A percentile compares a stretch with the other conserved stretches of the same genome.
Evolutionary conservation across 2,888 invertebrate species (phyloP).

Genomic region (Palloptera scutellata): DNA sequence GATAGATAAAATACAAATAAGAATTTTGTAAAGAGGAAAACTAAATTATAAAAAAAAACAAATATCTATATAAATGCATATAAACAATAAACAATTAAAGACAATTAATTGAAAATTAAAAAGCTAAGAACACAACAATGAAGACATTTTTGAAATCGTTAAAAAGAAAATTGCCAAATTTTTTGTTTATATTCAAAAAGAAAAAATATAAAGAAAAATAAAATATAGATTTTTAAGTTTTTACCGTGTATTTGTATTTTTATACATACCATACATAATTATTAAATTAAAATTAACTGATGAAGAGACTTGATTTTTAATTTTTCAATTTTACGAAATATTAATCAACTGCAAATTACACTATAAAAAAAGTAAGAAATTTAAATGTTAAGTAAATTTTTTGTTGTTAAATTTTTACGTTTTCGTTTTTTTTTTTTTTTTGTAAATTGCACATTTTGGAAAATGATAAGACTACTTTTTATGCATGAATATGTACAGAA

Average conservation of each 20-base stretch:
- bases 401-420: constrained; percentile 2
- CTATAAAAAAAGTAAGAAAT: not conserved
- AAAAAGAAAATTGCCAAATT: not conserved
- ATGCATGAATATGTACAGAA: not conserved
- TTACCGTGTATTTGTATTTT: constrained; percentile 14
- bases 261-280: not conserved
- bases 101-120: not conserved
- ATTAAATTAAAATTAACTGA: constrained; percentile 13
- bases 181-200: not conserved
- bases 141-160: not conserved
- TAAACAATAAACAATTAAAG: not conserved
- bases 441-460: not conserved
- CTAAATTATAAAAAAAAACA: constrained; percentile 22
- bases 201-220: not conserved
- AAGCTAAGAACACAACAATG: constrained; percentile 3
- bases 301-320: constrained; percentile 21
- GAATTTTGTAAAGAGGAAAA: constrained; percentile 11
- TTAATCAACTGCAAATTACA: too few relatives aligned
- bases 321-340: constrained; percentile 11
- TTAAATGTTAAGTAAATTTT: not conserved
- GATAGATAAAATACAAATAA: constrained; percentile 29
- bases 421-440: constrained; percentile 7
- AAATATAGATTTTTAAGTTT: not conserved
- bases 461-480: constrained; percentile 4
- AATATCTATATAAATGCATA: not conserved